Evolutionary conservation across 2,797 vertebrate species (phyloP), one percentile per base, ranked within the genome.

Genomic region (Natrix natrix): DNA sequence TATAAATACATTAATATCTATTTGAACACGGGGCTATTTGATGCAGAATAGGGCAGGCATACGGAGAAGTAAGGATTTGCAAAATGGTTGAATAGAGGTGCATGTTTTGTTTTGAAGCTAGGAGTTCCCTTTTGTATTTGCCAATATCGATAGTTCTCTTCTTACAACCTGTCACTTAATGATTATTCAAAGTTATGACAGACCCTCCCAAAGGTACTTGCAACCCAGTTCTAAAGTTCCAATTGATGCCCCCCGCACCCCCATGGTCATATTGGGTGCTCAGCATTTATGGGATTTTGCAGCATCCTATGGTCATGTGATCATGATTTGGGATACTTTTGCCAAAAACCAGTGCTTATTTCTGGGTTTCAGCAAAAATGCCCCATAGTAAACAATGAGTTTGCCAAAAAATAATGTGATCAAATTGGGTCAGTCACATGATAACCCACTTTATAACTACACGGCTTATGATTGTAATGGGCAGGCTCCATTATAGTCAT

Each of bases 1-100:
- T 96, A 96, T 94, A 95, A 97, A 96, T 94, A 96, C 93, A 95
- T 96, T 97, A 97, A 97, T 96, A 96, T 92, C 96, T 96, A 96
- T 97, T 96, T 98, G 96, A 96, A 96, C 97, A 94, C 95, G 94
- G 96, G 43, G 28, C 57, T 57, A 56, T 43, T 91, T 37, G 52
- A 97, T 97, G 96, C 96, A 97, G 96, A 95, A 93, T 97, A 97
- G 96, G 96, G 95, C 95, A 96, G 96, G 96, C 78, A 96, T 91
- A 94, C 74, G 88, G 93, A 95, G 61, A 43, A 92, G 91, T 93
- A 93, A 96, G 93, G 0, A 60, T 96, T 83, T 94, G 91, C 61
- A 59, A 95, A 94, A 94, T 86, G 95, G 91, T 90, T 87, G 95
- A 94, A 87, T 89, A 89, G 93, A 74, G 59, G 48, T 86, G 96